Evolutionary conservation across 2,113 vertebrate genomes (phyloP), one percentile per base, ranked within the genome.

Genomic region (Trichechus manatus): DNA sequence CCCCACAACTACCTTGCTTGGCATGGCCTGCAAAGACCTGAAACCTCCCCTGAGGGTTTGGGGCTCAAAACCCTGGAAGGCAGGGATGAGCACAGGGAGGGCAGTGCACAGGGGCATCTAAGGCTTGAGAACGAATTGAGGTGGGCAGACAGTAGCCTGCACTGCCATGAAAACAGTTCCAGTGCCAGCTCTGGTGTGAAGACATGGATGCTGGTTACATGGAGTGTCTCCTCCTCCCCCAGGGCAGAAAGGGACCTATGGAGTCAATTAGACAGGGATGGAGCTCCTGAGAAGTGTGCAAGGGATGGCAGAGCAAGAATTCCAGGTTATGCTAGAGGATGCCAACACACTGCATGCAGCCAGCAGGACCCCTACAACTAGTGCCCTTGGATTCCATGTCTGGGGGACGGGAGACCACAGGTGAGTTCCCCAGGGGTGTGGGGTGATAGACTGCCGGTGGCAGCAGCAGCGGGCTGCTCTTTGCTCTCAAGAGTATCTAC

Each of bases 141-240:
- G 13, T 15, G 6, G n/a, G 31, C 44, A 6, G 47, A 9, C 50
- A 2, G 66, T 3, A 11, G 66, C 50, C 17, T 0, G 13, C 53
- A 31, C 33, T 1, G 19, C 53, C 50, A 17, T 2, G 0, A 25
- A 50, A 7, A 10, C 8, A 19, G 39, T 47, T 2, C 3, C 23
- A 59, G 47, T 23, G 29, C 22, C 63, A 5, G n/a, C 50, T 66
- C 31, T 42, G 64, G 23, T 17, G 9, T 19, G 9, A 56, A 19
- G 25, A 11, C 6, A 47, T 27, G 64, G 14, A 25, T 1, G 4
- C 36, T 0, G 23, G 47, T 44, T 8, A 6, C 0, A 1, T 5
- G 39, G 7, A 0, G 0, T 1, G 3, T 14, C 70, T 13, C 2
- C 9, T 7, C 1, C 1, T 39, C 61, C 36, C 1, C 42, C n/a